These are phyloP conservation scores for Sesia bembeciformis DNA, from an alignment of 2,888 invertebrate species.

Conservation along the genomic window DNA sequence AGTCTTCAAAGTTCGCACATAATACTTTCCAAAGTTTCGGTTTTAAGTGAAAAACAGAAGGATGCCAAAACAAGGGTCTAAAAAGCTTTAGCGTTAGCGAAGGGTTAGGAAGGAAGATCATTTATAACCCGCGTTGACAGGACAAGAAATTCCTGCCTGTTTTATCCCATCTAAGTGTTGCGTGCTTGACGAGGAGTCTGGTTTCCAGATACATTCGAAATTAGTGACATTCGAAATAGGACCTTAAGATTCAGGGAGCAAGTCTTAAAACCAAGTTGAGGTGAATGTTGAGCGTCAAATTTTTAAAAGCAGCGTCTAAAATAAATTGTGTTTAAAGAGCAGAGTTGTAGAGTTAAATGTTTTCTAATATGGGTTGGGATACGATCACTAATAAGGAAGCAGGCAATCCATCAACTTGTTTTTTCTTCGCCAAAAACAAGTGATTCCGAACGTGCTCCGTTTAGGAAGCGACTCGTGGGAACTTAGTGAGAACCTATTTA, in stretches of 20 bases:
- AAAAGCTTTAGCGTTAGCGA: conserved; percentile 31
- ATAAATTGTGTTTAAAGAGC: conserved; percentile 6
- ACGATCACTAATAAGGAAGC: conserved; percentile 25
- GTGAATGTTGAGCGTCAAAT: conserved; percentile 6
- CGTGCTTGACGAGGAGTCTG: conserved; percentile 5
- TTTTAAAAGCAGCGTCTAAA: conserved; percentile 3
- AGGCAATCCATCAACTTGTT: conserved; percentile 32
- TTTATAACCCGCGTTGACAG: conserved; percentile 53
- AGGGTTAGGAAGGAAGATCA: conserved; percentile 40
- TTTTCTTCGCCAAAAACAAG: conserved; percentile 14
- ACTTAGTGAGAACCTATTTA: no score
- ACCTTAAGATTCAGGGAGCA: background rate
- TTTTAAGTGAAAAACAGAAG: conserved; percentile 25
- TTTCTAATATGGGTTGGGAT: conserved; percentile 5
- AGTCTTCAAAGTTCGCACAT: conserved; percentile 6
- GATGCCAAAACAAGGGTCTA: conserved; percentile 37
- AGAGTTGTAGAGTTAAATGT: background rate
- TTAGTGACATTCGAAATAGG: background rate
- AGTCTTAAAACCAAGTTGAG: background rate
- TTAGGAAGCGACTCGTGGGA: conserved; percentile 6
- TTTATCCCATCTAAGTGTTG: conserved; percentile 34
- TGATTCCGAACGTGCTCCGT: conserved; percentile 14
- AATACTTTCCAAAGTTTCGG: conserved; percentile 31
- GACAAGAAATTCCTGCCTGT: conserved; percentile 42
- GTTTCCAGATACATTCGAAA: conserved; percentile 1